phyloP scores from a whole-genome alignment of 2,797 vertebrate genomes.

The Sorex maritimensis region DNA sequence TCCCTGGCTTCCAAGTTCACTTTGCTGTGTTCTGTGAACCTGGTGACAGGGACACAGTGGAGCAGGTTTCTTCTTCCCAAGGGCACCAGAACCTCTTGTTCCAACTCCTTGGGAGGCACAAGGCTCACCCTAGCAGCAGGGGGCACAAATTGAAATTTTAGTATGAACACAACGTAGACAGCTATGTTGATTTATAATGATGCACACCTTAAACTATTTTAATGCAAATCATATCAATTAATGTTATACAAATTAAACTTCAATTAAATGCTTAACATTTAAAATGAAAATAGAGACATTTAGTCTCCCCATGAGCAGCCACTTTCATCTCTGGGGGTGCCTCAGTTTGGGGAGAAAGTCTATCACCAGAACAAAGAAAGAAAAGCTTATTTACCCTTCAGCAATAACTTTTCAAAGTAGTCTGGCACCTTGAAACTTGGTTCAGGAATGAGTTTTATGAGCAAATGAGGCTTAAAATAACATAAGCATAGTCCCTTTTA shows the following conservation, averaged over 20 bases:
- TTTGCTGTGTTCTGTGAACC: background rate
- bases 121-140: background rate
- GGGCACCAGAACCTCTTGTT: background rate
- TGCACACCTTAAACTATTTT: too few relatives aligned
- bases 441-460: conserved; percentile 71
- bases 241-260: too few relatives aligned
- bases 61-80: background rate
- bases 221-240: too few relatives aligned
- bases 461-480: conserved; percentile 79
- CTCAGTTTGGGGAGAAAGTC: background rate
- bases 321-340: background rate
- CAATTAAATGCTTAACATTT: too few relatives aligned
- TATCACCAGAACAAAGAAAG: background rate
- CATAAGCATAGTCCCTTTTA: conserved; percentile 51
- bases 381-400: conserved; percentile 18
- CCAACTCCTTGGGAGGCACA: fast-evolving
- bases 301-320: background rate
- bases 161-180: too few relatives aligned
- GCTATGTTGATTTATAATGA: too few relatives aligned
- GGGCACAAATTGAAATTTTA: too few relatives aligned
- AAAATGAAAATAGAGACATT: too few relatives aligned
- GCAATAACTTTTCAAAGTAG: conserved; percentile 59
- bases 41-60: background rate
- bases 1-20: background rate
- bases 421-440: conserved; percentile 60